Percentiles rank a stretch among this genome's conserved stretches.
Evolutionary conservation across 1,140 invertebrate genomes (phyloP).

Genomic region (Pararge aegeria): DNA sequence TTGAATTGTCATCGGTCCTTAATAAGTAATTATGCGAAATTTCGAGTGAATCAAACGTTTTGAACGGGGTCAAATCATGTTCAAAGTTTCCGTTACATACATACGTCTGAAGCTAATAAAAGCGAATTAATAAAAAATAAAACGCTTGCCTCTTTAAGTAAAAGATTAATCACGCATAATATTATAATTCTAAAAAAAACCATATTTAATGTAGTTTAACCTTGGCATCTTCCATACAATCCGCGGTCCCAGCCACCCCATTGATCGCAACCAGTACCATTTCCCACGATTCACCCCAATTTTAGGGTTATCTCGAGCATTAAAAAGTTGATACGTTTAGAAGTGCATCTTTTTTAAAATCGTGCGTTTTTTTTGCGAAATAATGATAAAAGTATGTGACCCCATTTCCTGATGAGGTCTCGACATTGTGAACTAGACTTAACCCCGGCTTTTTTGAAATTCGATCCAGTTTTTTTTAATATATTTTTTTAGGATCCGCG

Average conservation of each 20-base stretch:
- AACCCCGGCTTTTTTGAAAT: constrained; percentile 70
- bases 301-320: constrained; percentile 64
- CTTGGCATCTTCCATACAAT: constrained; percentile 46
- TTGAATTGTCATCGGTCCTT: too few species aligned
- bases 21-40: too few species aligned
- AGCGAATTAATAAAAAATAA: not conserved
- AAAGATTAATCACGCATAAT: constrained; percentile 3
- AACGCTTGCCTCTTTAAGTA: not conserved
- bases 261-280: constrained; percentile 36
- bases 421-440: constrained; percentile 61
- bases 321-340: constrained; percentile 65
- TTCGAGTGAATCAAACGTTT: too few species aligned
- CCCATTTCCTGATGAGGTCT: constrained; percentile 71
- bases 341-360: constrained; percentile 54
- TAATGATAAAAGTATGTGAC: constrained; percentile 57
- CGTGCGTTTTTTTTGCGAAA: constrained; percentile 37
- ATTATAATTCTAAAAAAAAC: constrained; percentile 23
- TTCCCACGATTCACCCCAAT: constrained; percentile 73
- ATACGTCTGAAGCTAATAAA: too few species aligned
- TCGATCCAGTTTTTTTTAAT: constrained; percentile 40
- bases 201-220: constrained; percentile 61
- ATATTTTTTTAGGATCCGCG: not conserved
- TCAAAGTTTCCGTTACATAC: too few species aligned
- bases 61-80: too few species aligned
- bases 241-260: constrained; percentile 43